Percentiles rank a stretch among this genome's conserved stretches.
Conservation (phyloP, 2,888 invertebrate genomes). For the Sinelater perroti region DNA sequence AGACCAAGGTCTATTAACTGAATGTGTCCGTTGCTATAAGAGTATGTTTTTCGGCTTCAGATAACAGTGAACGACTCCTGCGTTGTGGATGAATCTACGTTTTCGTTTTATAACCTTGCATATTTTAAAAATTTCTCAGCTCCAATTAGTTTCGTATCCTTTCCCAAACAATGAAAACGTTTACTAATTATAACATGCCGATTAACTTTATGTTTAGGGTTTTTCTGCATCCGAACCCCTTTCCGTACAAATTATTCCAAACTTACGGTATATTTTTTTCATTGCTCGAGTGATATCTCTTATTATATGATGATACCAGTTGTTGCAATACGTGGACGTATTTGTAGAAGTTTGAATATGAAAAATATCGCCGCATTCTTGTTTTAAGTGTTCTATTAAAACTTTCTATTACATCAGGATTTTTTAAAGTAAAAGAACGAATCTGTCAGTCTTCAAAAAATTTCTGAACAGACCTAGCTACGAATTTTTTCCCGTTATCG, state of each 20-base stretch:
- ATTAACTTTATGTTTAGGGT: conserved; percentile 5
- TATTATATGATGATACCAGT: not conserved
- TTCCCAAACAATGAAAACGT: no score
- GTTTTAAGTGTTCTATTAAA: conserved; percentile 10
- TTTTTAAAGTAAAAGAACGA: conserved; percentile 1
- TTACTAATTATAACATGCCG: not conserved
- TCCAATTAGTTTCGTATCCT: no score
- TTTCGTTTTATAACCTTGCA: no score
- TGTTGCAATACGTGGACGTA: not conserved
- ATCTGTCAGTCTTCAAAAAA: not conserved
- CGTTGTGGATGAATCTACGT: no score
- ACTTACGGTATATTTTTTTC: conserved; percentile 4
- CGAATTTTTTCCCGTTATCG: conserved; percentile 5
- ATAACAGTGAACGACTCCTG: no score
- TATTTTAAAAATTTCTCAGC: no score
- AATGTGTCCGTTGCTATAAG: no score
- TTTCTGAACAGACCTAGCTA: not conserved
- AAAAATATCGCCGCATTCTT: conserved; percentile 3
- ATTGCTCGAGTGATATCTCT: not conserved
- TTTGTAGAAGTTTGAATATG: not conserved
- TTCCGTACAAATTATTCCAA: conserved; percentile 9
- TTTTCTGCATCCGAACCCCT: not conserved
- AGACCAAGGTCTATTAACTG: no score
- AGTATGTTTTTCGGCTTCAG: no score
- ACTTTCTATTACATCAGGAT: conserved; percentile 4